Base-by-base conservation (phyloP, 2,113 vertebrate genomes). In the Gasterosteus aculeatus region DNA sequence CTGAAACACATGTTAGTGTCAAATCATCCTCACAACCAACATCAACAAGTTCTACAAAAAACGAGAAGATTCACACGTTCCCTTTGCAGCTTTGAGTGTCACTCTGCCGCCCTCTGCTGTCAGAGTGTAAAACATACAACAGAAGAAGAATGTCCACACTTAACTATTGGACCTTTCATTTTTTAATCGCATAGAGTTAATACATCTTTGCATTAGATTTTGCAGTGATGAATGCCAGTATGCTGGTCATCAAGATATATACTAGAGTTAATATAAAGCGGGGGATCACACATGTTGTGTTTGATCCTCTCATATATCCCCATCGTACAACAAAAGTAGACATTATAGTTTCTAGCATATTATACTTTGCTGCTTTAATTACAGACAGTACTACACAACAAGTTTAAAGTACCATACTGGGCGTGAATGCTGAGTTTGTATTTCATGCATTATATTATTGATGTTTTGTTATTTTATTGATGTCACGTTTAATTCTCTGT, bases 71-170 rank as follows among this genome's bases (percentile, higher is more conserved):
- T 57, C 16, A 16, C 18, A 11, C 12, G 0, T 19, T 51, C 14
- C 14, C 7, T 38, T 19, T 53, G 22, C 1, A 56, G 44, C 14
- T 2, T 53, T 74, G 1, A 33, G 38, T 72, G 81, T 74, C 29
- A 68, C 39, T 85, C 70, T 92, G 84, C 85, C 88, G 84, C 89
- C 84, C 65, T 85, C 91, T 91, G 54, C 70, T 89, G 92, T 1
- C 68, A 47, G 2, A 38, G 11, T 8, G 0, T 39, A 26, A 2
- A 53, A 64, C 1, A 1, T 64, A 33, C 54, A 65, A 35, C 19
- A n/a, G 3, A 70, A 39, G 41, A 2, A 39, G 16, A 26, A 35
- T 1, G 22, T 19, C 2, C 8, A 35, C 16, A 38, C 2, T 9
- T 38, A 16, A 35, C 33, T 7, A 1, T 53, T 61, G 1, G 26